Base-by-base conservation (phyloP, 2,888 invertebrate species). In the Aethes cnicana region DNA sequence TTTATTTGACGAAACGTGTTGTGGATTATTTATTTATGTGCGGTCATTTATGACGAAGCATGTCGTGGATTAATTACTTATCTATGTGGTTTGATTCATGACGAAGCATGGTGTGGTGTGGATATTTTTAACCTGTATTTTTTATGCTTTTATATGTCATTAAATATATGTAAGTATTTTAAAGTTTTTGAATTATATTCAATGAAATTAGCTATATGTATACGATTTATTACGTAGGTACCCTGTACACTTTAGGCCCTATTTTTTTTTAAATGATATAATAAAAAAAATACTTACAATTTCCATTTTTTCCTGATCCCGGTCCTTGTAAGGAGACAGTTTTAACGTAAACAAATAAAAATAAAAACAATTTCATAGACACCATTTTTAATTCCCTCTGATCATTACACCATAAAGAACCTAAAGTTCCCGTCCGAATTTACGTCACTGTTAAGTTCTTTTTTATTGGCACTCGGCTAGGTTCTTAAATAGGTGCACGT, bases 261-360 rank as follows among this genome's bases (percentile, higher is more conserved):
- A n/a, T n/a, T n/a, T n/a, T 23, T 8, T 32, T 16, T 8, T 16
- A 32, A 30, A 30, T 2, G 4, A 94, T 95, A 95, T 83, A 18
- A 84, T 82, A 47, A 35, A 20, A 16, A 11, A 32, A n/a, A 2
- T 26, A 46, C 52, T 52, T 33, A 52, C 52, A 46, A 25, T 33
- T 52, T 6, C 46, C 46, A 46, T 33, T 11, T 2, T 14, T 21
- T 5, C 37, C 50, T 1, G 50, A 50, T 5, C 50, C 50, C 1
- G 37, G 36, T 16, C 46, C 52, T 32, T 46, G 39, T 14, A 36
- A 32, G 7, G 46, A 32, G n/a, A 39, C 52, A 1, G 30, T 16
- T 9, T 28, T 36, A 8, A 46, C 6, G 26, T 32, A 46, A 9
- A 46, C 37, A 39, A 36, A 39, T 37, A 50, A 28, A 37, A 46